These are phyloP conservation scores for Poeciliopsis occidentalis DNA, from an alignment of 2,113 vertebrate species.

Conservation along the genomic window DNA sequence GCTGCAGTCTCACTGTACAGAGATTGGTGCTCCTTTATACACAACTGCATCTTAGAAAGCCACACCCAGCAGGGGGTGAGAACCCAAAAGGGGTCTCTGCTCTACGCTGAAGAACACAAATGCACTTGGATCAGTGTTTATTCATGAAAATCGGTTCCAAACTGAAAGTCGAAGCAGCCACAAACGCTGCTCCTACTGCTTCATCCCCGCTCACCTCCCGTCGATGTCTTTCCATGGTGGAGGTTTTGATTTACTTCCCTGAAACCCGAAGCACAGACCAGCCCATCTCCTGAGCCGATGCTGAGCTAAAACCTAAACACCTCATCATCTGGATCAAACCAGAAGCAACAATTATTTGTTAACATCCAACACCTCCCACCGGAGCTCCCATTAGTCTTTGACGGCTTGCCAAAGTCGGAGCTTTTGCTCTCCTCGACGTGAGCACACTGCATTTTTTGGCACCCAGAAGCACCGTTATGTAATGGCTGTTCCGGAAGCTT, in stretches of 20 bases:
- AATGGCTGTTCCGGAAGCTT: conserved; percentile 14
- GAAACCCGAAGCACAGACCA: background rate
- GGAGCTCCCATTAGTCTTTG: conserved; percentile 17
- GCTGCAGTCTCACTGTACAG: too few relatives aligned
- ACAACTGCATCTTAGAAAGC: background rate
- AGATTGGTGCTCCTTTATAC: background rate
- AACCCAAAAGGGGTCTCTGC: background rate
- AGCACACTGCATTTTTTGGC: conserved; percentile 5
- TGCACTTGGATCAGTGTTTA: background rate
- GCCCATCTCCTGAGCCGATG: conserved; percentile 9
- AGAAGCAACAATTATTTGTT: conserved; percentile 22
- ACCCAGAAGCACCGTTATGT: conserved; percentile 15
- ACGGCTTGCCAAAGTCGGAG: conserved; percentile 15
- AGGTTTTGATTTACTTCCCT: conserved; percentile 4
- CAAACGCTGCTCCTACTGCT: background rate
- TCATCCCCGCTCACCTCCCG: background rate
- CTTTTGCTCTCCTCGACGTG: conserved; percentile 13
- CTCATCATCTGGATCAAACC: conserved; percentile 2
- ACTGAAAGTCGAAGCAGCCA: conserved; percentile 7
- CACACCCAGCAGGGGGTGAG: background rate
- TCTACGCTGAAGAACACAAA: background rate
- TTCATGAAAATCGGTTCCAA: conserved; percentile 5
- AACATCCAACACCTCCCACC: conserved; percentile 18
- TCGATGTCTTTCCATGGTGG: background rate
- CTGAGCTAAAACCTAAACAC: conserved; percentile 6